These are phyloP conservation scores for Gari tellinella DNA, from an alignment of 2,888 invertebrate species.

Conservation along the genomic window DNA sequence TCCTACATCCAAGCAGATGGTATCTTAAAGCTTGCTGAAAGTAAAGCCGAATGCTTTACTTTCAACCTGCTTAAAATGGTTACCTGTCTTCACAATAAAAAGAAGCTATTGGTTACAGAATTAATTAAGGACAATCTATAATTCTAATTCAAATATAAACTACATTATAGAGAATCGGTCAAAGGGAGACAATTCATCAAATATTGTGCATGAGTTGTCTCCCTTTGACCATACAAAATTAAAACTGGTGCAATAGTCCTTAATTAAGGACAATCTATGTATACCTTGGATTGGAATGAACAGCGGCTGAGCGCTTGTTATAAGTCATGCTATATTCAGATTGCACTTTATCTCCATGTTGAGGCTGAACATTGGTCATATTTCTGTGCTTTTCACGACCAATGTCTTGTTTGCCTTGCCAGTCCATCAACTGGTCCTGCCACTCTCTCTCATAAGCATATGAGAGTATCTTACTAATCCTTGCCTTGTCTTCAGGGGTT, in stretches of 20 bases:
- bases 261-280: background rate
- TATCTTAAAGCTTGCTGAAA: too few relatives aligned
- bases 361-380: constrained; percentile 42
- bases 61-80: too few relatives aligned
- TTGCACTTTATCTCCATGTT: constrained; percentile 33
- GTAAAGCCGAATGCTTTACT: too few relatives aligned
- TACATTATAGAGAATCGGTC: background rate
- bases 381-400: constrained; percentile 50
- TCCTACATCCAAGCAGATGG: too few relatives aligned
- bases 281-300: constrained; percentile 32
- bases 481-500: constrained; percentile 42
- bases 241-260: too few relatives aligned
- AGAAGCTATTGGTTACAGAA: too few relatives aligned
- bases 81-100: too few relatives aligned
- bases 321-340: constrained; percentile 63
- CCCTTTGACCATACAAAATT: too few relatives aligned
- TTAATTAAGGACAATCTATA: too few relatives aligned
- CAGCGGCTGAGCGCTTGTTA: constrained; percentile 40
- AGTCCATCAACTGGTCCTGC: constrained; percentile 65
- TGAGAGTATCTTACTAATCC: constrained; percentile 70
- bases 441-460: constrained; percentile 74
- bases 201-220: background rate
- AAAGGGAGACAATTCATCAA: background rate
- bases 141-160: too few relatives aligned
- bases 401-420: constrained; percentile 65